Evolutionary conservation across 2,888 invertebrate species (phyloP).

Genomic region (Cyaniris semiargus): DNA sequence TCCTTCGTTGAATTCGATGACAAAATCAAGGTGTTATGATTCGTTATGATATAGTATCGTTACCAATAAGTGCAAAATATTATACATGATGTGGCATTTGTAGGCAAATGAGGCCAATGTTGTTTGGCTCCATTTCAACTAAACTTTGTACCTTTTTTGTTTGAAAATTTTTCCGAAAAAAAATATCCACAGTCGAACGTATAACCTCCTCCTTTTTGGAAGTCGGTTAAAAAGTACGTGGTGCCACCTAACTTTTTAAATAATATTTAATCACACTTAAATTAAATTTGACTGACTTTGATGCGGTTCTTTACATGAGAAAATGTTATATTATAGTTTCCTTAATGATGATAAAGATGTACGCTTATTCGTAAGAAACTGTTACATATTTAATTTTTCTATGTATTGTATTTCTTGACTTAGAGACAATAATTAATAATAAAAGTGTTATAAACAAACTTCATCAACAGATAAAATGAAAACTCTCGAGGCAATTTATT

Average conservation of each 20-base stretch:
- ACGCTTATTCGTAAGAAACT: background rate
- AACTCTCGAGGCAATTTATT: slow-evolving; percentile 18
- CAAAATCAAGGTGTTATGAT: background rate
- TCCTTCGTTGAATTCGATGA: background rate
- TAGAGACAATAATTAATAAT: background rate
- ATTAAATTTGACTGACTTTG: background rate
- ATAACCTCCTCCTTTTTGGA: too few relatives aligned
- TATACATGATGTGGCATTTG: too few relatives aligned
- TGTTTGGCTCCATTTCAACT: too few relatives aligned
- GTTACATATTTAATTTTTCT: background rate
- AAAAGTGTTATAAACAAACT: background rate
- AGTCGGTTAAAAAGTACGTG: too few relatives aligned
- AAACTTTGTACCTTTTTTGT: too few relatives aligned
- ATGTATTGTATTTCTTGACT: background rate
- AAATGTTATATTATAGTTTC: too few relatives aligned
- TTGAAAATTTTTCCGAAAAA: too few relatives aligned
- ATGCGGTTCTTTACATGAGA: too few relatives aligned
- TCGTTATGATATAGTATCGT: background rate
- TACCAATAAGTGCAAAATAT: too few relatives aligned
- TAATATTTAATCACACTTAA: background rate
- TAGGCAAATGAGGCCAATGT: too few relatives aligned
- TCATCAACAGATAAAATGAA: slow-evolving; percentile 12
- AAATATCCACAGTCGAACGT: too few relatives aligned
- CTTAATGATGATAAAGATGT: background rate
- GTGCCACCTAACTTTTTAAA: too few relatives aligned